A percentile compares a stretch with the other conserved stretches of the same genome.
These are phyloP conservation scores for Harpegnathos saltator DNA, from an alignment of 1,140 invertebrate species.

Conservation along the genomic window DNA sequence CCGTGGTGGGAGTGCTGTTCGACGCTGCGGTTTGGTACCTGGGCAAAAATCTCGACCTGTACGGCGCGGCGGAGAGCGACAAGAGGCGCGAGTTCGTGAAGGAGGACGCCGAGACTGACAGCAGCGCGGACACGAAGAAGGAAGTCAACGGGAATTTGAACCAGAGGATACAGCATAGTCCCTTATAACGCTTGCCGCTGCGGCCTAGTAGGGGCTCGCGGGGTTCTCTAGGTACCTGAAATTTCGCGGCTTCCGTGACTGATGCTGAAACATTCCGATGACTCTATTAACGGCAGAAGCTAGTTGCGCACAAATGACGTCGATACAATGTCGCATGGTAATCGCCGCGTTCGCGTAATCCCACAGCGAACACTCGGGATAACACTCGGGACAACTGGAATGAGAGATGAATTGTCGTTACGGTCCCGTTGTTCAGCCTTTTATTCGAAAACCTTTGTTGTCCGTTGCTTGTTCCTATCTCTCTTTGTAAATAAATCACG, in stretches of 20 bases:
- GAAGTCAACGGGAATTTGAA: conserved; percentile 71
- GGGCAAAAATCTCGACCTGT: conserved; percentile 87
- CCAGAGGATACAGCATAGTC: conserved; percentile 41
- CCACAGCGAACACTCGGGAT: not conserved
- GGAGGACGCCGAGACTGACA: conserved; percentile 63
- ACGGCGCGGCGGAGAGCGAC: conserved; percentile 86
- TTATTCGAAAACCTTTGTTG: conserved; percentile 16
- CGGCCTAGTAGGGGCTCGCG: not conserved
- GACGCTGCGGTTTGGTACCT: conserved; percentile 87
- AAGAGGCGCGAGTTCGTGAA: conserved; percentile 79
- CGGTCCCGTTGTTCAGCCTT: conserved; percentile 5
- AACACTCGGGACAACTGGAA: not conserved
- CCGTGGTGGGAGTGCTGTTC: conserved; percentile 86
- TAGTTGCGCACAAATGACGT: conserved; percentile 34
- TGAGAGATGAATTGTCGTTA: not conserved
- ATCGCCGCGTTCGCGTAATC: not conserved
- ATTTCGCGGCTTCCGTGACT: conserved; percentile 19
- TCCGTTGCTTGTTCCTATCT: conserved; percentile 32
- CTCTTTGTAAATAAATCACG: conserved; percentile 71
- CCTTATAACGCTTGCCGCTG: conserved; percentile 24
- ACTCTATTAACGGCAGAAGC: not conserved
- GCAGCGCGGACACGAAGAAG: conserved; percentile 57
- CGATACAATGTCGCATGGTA: not conserved
- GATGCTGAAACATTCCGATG: conserved; percentile 22
- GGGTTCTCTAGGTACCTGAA: conserved; percentile 63